Conservation (phyloP, 2,113 vertebrate genomes). For the Coregonus clupeaformis region DNA sequence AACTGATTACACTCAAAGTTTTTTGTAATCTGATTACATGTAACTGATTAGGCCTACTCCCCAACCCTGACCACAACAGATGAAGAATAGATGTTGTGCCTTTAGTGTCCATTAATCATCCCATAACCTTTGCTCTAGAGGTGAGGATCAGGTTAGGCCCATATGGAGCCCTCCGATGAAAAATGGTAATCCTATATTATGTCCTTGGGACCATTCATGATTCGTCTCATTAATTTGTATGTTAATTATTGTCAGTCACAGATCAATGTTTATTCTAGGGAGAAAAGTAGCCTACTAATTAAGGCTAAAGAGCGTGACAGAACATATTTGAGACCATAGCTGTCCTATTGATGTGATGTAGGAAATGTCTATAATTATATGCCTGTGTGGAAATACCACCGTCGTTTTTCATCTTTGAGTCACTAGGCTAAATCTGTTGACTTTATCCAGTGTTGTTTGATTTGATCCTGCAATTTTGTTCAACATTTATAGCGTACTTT, state of each 20-base stretch:
- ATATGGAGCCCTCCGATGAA: background rate
- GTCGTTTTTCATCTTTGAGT: background rate
- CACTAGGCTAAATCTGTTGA: background rate
- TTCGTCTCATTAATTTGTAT: background rate
- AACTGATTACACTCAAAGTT: no score
- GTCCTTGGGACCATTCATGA: slow-evolving; percentile 9
- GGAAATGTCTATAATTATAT: background rate
- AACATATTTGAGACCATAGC: background rate
- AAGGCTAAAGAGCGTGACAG: background rate
- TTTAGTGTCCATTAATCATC: slow-evolving; percentile 9
- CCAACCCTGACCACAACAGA: no score
- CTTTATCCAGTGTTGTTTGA: background rate
- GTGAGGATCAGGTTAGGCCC: background rate
- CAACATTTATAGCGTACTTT: background rate
- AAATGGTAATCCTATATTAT: slow-evolving; percentile 17
- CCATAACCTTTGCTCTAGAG: slow-evolving; percentile 13
- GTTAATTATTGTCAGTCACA: background rate
- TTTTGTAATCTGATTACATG: no score
- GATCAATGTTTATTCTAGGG: slow-evolving; percentile 21
- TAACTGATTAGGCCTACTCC: no score
- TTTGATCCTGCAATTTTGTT: slow-evolving; percentile 5
- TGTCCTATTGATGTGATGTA: background rate
- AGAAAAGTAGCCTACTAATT: background rate
- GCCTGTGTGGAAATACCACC: background rate
- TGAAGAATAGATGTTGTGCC: background rate